Base-by-base conservation (phyloP, 2,888 invertebrate species). In the Nemotelus nigrinus region DNA sequence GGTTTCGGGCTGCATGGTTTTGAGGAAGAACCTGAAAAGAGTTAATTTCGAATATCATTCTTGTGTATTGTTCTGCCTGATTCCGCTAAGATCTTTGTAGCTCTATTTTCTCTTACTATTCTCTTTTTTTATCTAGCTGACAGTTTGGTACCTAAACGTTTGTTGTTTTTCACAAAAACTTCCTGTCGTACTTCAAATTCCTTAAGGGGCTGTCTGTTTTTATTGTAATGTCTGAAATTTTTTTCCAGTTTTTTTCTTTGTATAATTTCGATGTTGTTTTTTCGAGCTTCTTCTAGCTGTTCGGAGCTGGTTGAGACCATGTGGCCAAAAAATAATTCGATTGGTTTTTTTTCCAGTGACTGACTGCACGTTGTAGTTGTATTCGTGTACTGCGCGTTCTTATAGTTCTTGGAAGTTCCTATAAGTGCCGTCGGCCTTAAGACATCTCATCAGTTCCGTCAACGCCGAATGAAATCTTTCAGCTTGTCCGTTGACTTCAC, bases 371-470 rank as follows among this genome's bases (percentile, higher is more conserved):
- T 60, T 60, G 48, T 58, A 39, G 57, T 70, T 77, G 39, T 77
- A 77, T 63, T 77, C 63, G 41, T 78, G 68, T 2, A 80, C 74
- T 7, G 81, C 77, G 53, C 77, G 47, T 47, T 80, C 78, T 3
- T 80, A 58, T 0, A 81, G 72, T 50, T 80, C 80, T n/a, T 79
- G 67, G 75, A 81, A 80, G 3, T 77, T 76, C 39, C 78, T 70
- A 41, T 60, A 43, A 10, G 41, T 53, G 25, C 55, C 64, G 50
- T 80, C 77, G 2, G 63, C 8, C 50, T 80, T 80, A 1, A 80
- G 60, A 50, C 80, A 81, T 60, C 81, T 77, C 78, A 80, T 78
- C 41, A 82, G 80, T 71, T 81, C 80, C 3, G 48, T 48, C 4
- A 67, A 43, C 4, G 48, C 50, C 4, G 67, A 67, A 41, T 67